phyloP scores from a whole-genome alignment of 2,888 invertebrate genomes.

The Galeruca laticollis region DNA sequence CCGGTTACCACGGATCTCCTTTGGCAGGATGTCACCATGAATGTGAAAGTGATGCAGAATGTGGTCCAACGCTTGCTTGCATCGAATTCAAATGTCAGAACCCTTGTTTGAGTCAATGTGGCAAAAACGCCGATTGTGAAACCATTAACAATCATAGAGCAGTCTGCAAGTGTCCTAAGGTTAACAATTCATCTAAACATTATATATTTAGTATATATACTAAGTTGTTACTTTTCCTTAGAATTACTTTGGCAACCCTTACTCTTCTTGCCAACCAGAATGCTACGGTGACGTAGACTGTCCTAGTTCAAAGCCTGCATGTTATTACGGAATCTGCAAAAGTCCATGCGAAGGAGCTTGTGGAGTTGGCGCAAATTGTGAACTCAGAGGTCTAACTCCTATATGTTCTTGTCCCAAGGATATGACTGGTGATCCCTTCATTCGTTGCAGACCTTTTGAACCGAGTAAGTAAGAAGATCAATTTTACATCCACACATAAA shows the following conservation, averaged over 20 bases:
- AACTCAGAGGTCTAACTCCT: conserved; percentile 82
- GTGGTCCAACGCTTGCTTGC: conserved; percentile 78
- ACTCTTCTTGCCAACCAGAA: conserved; percentile 82
- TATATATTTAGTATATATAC: conserved; percentile 2
- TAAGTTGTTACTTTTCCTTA: conserved; percentile 32
- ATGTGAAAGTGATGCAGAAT: conserved; percentile 83
- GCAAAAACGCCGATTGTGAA: conserved; percentile 82
- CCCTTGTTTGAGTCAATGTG: conserved; percentile 79
- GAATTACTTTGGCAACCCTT: conserved; percentile 81
- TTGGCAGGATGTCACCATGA: conserved; percentile 84
- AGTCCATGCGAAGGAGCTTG: conserved; percentile 88
- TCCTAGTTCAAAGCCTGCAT: conserved; percentile 81
- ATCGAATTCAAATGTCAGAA: conserved; percentile 81
- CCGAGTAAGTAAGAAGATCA: conserved; percentile 71
- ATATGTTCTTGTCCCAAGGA: conserved; percentile 88
- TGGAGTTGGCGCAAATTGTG: conserved; percentile 84
- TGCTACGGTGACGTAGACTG: conserved; percentile 85
- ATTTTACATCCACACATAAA: not conserved
- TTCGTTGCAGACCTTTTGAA: conserved; percentile 83
- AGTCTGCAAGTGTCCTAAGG: conserved; percentile 83
- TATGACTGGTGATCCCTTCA: conserved; percentile 90
- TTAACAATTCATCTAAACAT: conserved; percentile 56
- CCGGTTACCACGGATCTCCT: conserved; percentile 83
- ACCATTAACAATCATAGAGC: conserved; percentile 81
- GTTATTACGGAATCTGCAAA: conserved; percentile 84